Percentiles rank a stretch among this genome's conserved stretches.
phyloP scores from a whole-genome alignment of 2,113 vertebrate species.

The Procavia capensis region DNA sequence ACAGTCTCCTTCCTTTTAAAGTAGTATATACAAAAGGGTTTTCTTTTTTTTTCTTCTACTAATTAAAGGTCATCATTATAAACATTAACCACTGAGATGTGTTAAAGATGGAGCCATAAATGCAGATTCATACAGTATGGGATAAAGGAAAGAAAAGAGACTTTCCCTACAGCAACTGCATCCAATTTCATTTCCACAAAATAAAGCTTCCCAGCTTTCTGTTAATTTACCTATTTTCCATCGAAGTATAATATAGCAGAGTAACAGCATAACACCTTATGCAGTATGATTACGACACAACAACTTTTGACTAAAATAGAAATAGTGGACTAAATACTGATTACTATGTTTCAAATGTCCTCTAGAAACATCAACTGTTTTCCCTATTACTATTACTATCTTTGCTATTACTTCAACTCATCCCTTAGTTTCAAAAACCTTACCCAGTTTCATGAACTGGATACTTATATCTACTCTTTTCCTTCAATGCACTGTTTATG shows the following conservation, averaged over 20 bases:
- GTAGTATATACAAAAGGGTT: background rate
- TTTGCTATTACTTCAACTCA: background rate
- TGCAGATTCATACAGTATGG: background rate
- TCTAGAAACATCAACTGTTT: background rate
- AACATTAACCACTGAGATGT: background rate
- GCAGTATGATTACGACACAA: background rate
- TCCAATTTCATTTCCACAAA: conserved; percentile 10
- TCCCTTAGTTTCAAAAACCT: conserved; percentile 30
- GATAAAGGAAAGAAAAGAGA: background rate
- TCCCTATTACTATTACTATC: background rate
- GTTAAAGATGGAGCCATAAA: background rate
- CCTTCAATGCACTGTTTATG: background rate
- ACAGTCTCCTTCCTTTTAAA: conserved; percentile 22
- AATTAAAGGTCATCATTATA: background rate
- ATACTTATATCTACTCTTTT: too few species aligned
- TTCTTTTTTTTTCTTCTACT: conserved; percentile 25
- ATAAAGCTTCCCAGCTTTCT: background rate
- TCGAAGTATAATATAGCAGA: background rate
- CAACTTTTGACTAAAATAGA: background rate
- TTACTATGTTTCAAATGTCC: background rate
- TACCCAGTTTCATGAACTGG: background rate
- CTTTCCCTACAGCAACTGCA: background rate
- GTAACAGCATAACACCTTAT: background rate
- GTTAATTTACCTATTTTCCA: conserved; percentile 33
- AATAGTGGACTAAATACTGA: background rate